A percentile compares a stretch with the other conserved stretches of the same genome.
These are phyloP conservation scores for Enteromius mattozi DNA, from an alignment of 2,797 vertebrate species.

Conservation along the genomic window DNA sequence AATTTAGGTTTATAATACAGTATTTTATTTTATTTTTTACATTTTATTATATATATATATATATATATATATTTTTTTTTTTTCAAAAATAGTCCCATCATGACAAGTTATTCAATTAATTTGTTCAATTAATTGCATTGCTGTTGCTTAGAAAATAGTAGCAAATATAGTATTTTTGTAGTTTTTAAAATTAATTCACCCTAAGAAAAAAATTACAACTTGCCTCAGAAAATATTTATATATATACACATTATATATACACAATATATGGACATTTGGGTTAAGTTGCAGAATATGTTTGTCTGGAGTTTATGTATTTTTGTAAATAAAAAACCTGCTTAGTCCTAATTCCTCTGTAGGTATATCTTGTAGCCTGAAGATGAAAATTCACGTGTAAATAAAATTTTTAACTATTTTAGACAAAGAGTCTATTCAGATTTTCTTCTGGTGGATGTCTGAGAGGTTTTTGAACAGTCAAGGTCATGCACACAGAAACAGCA, in stretches of 20 bases:
- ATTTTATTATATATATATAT: too few relatives aligned
- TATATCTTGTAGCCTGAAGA: neutral
- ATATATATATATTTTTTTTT: neutral
- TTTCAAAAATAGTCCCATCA: neutral
- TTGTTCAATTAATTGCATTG: neutral
- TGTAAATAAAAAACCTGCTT: conserved; percentile 36
- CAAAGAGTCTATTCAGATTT: conserved; percentile 3
- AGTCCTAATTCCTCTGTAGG: neutral
- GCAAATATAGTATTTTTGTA: neutral
- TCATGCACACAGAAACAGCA: neutral
- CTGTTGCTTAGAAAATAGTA: neutral
- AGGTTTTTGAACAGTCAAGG: neutral
- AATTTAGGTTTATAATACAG: neutral
- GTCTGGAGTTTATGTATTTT: neutral
- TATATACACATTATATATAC: neutral
- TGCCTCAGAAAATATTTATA: neutral
- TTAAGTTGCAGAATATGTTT: neutral
- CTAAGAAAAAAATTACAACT: neutral
- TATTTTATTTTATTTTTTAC: neutral
- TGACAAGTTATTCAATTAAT: neutral
- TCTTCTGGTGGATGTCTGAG: neutral
- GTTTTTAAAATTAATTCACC: neutral
- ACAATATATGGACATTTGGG: neutral
- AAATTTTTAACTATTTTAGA: neutral
- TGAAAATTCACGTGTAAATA: conserved; percentile 7